A percentile compares a stretch with the other conserved stretches of the same genome.
Conservation (phyloP, 2,888 invertebrate genomes). For the Leptopilina syphax region DNA sequence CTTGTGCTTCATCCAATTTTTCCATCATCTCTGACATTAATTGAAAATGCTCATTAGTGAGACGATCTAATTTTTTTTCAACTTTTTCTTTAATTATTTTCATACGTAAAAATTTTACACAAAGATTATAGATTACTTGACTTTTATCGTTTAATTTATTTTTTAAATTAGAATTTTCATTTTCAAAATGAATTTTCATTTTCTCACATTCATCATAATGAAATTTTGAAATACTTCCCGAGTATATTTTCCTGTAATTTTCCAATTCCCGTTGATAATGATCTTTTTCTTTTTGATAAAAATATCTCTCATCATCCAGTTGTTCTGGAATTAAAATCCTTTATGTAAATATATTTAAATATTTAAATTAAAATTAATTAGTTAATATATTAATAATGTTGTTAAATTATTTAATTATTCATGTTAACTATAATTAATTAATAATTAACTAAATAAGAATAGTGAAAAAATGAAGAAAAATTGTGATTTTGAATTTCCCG, state of each 20-base stretch:
- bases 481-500: not conserved
- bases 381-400: too few species aligned
- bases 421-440: too few species aligned
- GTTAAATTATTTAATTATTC: too few species aligned
- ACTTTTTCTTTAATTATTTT: constrained; percentile 65
- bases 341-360: too few species aligned
- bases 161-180: constrained; percentile 61
- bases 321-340: constrained; percentile 73
- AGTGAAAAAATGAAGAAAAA: not conserved
- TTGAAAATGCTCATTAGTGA: constrained; percentile 63
- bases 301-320: constrained; percentile 79
- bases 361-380: too few species aligned
- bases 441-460: too few species aligned
- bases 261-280: constrained; percentile 78
- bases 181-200: constrained; percentile 55
- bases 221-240: constrained; percentile 51
- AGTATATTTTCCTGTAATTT: constrained; percentile 68
- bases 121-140: constrained; percentile 64
- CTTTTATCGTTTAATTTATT: constrained; percentile 60
- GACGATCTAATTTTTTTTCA: constrained; percentile 61
- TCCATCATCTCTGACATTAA: constrained; percentile 70
- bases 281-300: constrained; percentile 79
- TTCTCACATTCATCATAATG: constrained; percentile 54
- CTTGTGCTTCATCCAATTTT: constrained; percentile 66
- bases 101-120: constrained; percentile 67